A percentile compares a stretch with the other conserved stretches of the same genome.
Conservation (phyloP, 2,797 vertebrate genomes). For the Argyrosomus regius region DNA sequence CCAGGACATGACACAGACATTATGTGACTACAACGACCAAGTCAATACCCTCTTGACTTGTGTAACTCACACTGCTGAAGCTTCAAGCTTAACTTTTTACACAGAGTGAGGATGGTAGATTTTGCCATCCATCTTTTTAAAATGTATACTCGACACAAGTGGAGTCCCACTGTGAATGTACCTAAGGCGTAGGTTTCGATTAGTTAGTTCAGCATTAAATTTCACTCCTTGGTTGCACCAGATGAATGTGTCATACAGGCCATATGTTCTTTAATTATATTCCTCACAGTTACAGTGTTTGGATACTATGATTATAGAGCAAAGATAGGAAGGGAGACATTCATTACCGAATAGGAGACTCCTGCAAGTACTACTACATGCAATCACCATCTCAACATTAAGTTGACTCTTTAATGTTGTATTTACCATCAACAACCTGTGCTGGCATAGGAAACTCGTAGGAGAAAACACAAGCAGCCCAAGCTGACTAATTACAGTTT, state of each 20-base stretch:
- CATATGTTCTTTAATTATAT: not conserved
- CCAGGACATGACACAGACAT: not conserved
- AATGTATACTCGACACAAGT: not conserved
- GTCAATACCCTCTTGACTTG: conserved; percentile 14
- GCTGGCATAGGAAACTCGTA: not conserved
- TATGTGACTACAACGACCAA: not conserved
- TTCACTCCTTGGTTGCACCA: not conserved
- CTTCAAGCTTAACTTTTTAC: not conserved
- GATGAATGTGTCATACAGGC: not conserved
- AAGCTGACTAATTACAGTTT: not conserved
- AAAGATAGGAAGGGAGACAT: not conserved
- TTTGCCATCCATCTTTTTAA: not conserved
- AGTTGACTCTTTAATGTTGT: not conserved
- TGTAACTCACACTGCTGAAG: not conserved
- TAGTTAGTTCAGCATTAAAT: not conserved
- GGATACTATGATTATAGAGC: not conserved
- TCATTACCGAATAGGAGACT: not conserved
- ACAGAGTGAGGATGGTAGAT: not conserved
- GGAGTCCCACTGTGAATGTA: not conserved
- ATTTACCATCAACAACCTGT: not conserved
- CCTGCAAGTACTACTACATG: not conserved
- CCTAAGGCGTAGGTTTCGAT: not conserved
- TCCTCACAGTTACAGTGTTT: not conserved
- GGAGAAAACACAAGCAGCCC: not conserved
- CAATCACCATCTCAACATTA: not conserved